These are phyloP conservation scores for Ariopsis seemanni DNA, from an alignment of 2,113 vertebrate genomes.

Conservation along the genomic window DNA sequence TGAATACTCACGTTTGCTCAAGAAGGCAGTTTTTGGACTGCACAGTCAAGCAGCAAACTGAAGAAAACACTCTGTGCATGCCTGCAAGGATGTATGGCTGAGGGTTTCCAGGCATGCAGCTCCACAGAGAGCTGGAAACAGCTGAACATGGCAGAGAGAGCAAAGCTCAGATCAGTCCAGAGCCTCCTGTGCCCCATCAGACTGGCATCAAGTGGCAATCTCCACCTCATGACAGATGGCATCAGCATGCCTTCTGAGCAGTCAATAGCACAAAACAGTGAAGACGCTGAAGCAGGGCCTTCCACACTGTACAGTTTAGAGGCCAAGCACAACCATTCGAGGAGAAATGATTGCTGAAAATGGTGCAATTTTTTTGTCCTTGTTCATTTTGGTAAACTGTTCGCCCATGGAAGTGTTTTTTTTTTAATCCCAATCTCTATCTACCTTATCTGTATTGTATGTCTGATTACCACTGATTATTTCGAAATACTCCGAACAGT, in stretches of 20 bases:
- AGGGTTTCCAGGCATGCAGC: conserved; percentile 17
- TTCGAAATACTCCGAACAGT: background rate
- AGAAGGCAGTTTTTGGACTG: background rate
- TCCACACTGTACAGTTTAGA: background rate
- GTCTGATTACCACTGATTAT: background rate
- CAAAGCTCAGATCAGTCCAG: conserved; percentile 50
- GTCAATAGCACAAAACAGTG: conserved; percentile 43
- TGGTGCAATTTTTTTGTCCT: background rate
- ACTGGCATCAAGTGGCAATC: conserved; percentile 41
- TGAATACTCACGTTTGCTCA: conserved; percentile 15
- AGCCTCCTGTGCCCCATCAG: conserved; percentile 48
- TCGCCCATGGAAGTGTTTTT: background rate
- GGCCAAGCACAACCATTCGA: background rate
- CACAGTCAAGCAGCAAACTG: background rate
- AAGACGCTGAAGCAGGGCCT: conserved; percentile 49
- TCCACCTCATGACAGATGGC: conserved; percentile 58
- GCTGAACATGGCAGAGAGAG: conserved; percentile 49
- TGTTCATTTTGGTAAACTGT: background rate
- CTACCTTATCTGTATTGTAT: background rate
- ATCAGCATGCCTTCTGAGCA: conserved; percentile 53
- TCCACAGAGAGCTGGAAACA: conserved; percentile 11
- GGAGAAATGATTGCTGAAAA: background rate
- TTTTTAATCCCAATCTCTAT: background rate
- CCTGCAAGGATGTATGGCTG: background rate
- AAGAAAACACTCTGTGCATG: background rate